Conservation (phyloP, 1,140 invertebrate species). For the Philaenus spumarius region DNA sequence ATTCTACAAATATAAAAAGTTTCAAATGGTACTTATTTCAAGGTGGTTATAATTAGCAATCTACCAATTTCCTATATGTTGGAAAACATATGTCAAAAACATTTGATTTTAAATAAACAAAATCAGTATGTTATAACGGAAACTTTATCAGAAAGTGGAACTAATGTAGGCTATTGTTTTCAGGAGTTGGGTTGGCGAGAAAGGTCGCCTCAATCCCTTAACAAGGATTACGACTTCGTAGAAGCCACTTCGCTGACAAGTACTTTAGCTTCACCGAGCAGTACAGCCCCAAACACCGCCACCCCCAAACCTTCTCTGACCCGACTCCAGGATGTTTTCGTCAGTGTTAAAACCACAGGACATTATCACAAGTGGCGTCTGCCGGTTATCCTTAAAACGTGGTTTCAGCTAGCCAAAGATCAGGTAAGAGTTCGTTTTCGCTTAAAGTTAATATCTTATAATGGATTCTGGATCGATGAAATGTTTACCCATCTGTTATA, state of each 20-base stretch:
- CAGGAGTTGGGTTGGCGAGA: conserved; percentile 24
- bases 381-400: conserved; percentile 83
- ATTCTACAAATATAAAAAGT: no score
- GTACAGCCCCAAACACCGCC: conserved; percentile 14
- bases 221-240: conserved; percentile 16
- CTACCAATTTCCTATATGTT: no score
- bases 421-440: conserved; percentile 70
- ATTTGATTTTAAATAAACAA: no score
- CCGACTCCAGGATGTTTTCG: conserved; percentile 63
- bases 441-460: no score
- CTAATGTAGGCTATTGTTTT: not conserved
- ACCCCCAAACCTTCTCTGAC: conserved; percentile 1
- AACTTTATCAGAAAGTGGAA: no score
- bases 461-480: no score
- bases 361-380: conserved; percentile 77
- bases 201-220: conserved; percentile 22
- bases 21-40: no score
- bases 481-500: no score
- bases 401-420: conserved; percentile 84
- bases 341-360: conserved; percentile 90
- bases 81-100: no score
- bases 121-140: no score
- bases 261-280: not conserved
- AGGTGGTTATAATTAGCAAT: no score
- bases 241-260: not conserved